Conservation (phyloP, 2,888 invertebrate species). For the Spatulosminthurus flaviceps region DNA sequence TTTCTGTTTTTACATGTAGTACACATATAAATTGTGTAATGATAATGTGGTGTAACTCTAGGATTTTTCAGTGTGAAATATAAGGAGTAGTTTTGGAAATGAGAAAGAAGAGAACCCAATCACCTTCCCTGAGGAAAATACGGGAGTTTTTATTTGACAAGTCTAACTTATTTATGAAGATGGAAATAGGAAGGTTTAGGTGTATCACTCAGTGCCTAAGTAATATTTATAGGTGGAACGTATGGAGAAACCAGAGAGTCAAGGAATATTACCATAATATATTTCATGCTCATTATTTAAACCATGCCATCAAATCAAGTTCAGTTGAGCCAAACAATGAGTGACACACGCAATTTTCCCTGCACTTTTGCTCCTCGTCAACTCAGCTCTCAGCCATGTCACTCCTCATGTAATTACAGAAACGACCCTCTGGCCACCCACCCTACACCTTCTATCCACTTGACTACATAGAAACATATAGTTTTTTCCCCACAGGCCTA, state of each 20-base stretch:
- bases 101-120: neutral
- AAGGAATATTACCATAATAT: neutral
- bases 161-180: slow-evolving; percentile 7
- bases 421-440: neutral
- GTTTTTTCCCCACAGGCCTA: no score
- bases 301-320: slow-evolving; percentile 11
- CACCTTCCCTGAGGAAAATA: slow-evolving; percentile 6
- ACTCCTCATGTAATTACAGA: neutral
- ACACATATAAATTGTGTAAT: no score
- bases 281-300: slow-evolving; percentile 14
- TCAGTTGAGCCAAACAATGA: neutral
- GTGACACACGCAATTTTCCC: slow-evolving; percentile 12
- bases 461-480: no score
- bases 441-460: neutral
- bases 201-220: neutral
- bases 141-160: neutral
- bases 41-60: no score
- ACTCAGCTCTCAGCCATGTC: no score
- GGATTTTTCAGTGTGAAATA: no score
- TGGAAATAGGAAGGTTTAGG: neutral
- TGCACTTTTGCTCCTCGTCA: neutral
- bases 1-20: no score
- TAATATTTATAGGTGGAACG: neutral
- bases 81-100: neutral
- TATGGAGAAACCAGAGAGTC: neutral